These are phyloP conservation scores for Agrotis puta DNA, from an alignment of 2,888 invertebrate species.

Conservation along the genomic window DNA sequence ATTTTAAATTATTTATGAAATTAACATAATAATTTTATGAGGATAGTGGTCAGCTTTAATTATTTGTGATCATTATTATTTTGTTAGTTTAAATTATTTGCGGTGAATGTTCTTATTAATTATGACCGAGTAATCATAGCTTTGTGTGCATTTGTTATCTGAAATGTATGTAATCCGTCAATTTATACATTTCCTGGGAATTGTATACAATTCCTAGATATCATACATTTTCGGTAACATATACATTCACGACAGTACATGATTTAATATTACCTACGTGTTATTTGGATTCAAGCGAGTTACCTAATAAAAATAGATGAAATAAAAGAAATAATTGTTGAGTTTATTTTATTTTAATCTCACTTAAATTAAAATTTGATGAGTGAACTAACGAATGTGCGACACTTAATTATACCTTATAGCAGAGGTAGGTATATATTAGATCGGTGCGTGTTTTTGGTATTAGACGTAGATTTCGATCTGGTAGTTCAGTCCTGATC, in stretches of 20 bases:
- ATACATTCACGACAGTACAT: not conserved
- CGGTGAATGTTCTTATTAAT: slow-evolving; percentile 3
- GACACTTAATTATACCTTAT: slow-evolving; percentile 9
- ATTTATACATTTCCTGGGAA: no score
- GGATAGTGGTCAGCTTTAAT: slow-evolving; percentile 22
- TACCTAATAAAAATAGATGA: not conserved
- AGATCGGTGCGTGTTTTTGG: slow-evolving; percentile 14
- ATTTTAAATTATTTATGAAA: slow-evolving; percentile 35
- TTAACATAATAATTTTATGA: slow-evolving; percentile 33
- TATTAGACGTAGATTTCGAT: slow-evolving; percentile 83
- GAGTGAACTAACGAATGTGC: slow-evolving; percentile 20
- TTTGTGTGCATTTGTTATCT: not conserved
- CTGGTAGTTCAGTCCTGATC: slow-evolving; percentile 86
- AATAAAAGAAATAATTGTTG: slow-evolving; percentile 28
- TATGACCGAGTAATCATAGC: slow-evolving; percentile 16
- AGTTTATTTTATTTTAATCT: slow-evolving; percentile 26
- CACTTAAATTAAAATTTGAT: slow-evolving; percentile 17
- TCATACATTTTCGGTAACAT: no score
- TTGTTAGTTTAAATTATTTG: slow-evolving; percentile 14
- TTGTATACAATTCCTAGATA: no score
- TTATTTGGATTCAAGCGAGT: slow-evolving; percentile 28
- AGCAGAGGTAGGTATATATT: slow-evolving; percentile 6
- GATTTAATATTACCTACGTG: not conserved
- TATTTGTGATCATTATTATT: slow-evolving; percentile 39
- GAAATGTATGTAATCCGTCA: no score